Percentiles rank a stretch among this genome's conserved stretches.
Conservation (phyloP, 2,113 vertebrate species). For the Myrmecophaga tridactyla region DNA sequence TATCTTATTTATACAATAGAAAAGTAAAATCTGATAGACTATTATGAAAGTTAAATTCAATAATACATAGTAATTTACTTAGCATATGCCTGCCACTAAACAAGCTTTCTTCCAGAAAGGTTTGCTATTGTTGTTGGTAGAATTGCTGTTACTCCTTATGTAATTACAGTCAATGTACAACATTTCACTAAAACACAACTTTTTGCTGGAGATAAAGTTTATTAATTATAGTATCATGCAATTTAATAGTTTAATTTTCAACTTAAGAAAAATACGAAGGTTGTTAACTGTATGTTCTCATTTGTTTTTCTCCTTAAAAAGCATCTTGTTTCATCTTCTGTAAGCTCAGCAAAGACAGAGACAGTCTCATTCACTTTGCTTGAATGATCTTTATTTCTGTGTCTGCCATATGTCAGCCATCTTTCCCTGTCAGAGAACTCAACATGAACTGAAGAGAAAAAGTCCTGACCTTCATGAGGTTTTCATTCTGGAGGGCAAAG, state of each 20-base stretch:
- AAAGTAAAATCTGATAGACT: background rate
- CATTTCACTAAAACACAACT: slow-evolving; percentile 4
- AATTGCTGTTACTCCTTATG: background rate
- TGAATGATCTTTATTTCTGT: background rate
- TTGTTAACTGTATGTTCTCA: background rate
- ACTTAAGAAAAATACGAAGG: background rate
- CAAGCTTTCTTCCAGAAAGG: background rate
- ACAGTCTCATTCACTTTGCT: background rate
- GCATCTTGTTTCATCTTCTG: background rate
- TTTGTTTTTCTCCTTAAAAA: slow-evolving; percentile 11
- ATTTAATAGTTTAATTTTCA: slow-evolving; percentile 35
- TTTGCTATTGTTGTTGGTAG: background rate
- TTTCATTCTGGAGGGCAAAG: background rate
- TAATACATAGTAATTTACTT: background rate
- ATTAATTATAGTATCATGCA: background rate
- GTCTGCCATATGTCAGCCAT: background rate
- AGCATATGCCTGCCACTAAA: background rate
- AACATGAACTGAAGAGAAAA: background rate
- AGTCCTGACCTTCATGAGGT: background rate
- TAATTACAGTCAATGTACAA: background rate
- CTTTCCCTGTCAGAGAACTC: background rate
- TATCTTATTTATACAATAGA: background rate
- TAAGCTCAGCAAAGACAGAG: background rate
- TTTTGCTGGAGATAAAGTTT: background rate
- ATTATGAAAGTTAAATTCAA: background rate